phyloP scores from a whole-genome alignment of 2,888 invertebrate genomes.

The Brenthis hecate region DNA sequence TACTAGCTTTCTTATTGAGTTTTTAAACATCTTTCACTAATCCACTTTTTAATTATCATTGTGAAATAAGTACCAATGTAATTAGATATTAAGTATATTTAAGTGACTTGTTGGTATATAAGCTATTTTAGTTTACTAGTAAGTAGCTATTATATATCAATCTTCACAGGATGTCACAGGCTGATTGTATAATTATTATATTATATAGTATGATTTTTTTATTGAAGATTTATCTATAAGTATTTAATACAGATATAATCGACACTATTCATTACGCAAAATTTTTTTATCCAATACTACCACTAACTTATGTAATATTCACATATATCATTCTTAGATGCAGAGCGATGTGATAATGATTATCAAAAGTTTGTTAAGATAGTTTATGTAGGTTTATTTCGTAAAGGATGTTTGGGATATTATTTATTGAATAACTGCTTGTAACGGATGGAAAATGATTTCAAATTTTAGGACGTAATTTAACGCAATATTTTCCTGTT shows the following conservation, averaged over 20 bases:
- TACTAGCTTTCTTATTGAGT: constrained; percentile 71
- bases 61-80: constrained; percentile 1
- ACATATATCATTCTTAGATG: neutral
- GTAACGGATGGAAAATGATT: constrained; percentile 42
- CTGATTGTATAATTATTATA: too few relatives aligned
- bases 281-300: too few relatives aligned
- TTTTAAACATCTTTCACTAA: constrained; percentile 39
- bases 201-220: too few relatives aligned
- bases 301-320: too few relatives aligned
- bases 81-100: too few relatives aligned
- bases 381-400: constrained; percentile 32
- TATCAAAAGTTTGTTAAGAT: constrained; percentile 28
- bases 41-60: constrained; percentile 28
- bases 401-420: constrained; percentile 38
- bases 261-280: too few relatives aligned
- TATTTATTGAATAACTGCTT: constrained; percentile 39
- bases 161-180: too few relatives aligned
- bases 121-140: too few relatives aligned
- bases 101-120: too few relatives aligned
- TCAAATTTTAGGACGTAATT: constrained; percentile 40
- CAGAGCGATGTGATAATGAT: constrained; percentile 10
- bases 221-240: too few relatives aligned
- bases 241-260: too few relatives aligned
- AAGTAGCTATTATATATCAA: too few relatives aligned
- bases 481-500: constrained; percentile 39